Percentiles rank a stretch among this genome's conserved stretches.
These are phyloP conservation scores for Nipponacmea schrenckii DNA, from an alignment of 2,888 invertebrate genomes.

Conservation along the genomic window DNA sequence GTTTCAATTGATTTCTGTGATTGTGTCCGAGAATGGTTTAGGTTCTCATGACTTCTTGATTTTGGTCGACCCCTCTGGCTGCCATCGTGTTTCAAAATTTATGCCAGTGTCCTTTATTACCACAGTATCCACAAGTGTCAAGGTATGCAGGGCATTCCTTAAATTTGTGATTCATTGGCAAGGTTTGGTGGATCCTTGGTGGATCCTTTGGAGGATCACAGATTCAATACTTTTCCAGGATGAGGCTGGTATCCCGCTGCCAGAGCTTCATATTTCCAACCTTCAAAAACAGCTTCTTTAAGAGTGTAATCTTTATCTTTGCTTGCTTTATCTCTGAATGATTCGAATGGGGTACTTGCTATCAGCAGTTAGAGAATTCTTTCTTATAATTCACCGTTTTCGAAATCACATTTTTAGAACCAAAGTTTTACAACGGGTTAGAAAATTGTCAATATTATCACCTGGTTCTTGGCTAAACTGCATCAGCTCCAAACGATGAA, in stretches of 20 bases:
- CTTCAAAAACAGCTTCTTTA: conserved; percentile 9
- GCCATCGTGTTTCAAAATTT: conserved; percentile 10
- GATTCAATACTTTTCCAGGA: not conserved
- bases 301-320: conserved; percentile 18
- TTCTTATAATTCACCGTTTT: conserved; percentile 15
- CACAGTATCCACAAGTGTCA: conserved; percentile 20
- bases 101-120: conserved; percentile 19
- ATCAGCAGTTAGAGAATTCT: conserved; percentile 20
- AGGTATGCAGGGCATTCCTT: conserved; percentile 21
- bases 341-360: conserved; percentile 22
- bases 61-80: not conserved
- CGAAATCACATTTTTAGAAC: conserved; percentile 26
- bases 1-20: too few relatives aligned
- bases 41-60: too few relatives aligned
- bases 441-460: conserved; percentile 24
- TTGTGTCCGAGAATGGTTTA: too few relatives aligned
- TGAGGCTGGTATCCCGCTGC: not conserved
- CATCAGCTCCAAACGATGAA: conserved; percentile 23
- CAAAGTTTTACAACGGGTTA: conserved; percentile 10
- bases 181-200: too few relatives aligned
- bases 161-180: conserved; percentile 16
- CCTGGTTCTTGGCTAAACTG: conserved; percentile 18
- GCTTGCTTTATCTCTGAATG: too few relatives aligned
- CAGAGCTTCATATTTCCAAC: conserved; percentile 23
- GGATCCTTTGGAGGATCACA: too few relatives aligned